Conservation (phyloP, 2,888 invertebrate species). For the Pheosia gnoma region DNA sequence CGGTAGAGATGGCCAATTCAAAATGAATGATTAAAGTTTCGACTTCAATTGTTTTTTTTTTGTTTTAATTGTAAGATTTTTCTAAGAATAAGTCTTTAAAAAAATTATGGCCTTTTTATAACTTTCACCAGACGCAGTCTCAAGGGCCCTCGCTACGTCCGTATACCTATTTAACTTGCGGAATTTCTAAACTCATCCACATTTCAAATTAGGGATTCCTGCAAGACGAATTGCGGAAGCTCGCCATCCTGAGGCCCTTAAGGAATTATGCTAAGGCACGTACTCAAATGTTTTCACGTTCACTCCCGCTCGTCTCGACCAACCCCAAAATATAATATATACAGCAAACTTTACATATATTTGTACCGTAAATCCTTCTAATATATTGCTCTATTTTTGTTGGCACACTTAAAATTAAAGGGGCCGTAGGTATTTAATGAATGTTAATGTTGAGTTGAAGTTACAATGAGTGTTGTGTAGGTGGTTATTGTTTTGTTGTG, state of each 20-base stretch:
- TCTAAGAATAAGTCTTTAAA: no score
- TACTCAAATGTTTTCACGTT: conserved; percentile 81
- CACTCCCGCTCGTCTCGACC: conserved; percentile 74
- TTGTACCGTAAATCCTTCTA: conserved; percentile 83
- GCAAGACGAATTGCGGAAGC: conserved; percentile 81
- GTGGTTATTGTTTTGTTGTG: conserved; percentile 50
- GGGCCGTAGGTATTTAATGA: conserved; percentile 77
- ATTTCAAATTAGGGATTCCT: conserved; percentile 84
- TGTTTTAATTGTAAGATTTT: no score
- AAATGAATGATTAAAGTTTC: no score
- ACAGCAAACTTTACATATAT: conserved; percentile 84
- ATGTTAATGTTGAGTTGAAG: conserved; percentile 76
- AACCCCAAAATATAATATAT: conserved; percentile 83
- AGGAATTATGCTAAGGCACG: conserved; percentile 82
- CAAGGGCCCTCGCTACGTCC: conserved; percentile 1
- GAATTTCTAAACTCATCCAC: conserved; percentile 75
- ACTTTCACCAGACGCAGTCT: not conserved
- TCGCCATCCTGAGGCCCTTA: conserved; percentile 75
- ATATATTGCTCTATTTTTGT: conserved; percentile 84
- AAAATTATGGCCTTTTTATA: not conserved
- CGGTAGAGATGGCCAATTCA: no score
- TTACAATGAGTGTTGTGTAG: conserved; percentile 66
- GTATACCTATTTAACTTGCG: conserved; percentile 47
- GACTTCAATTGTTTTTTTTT: no score
- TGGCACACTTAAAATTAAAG: conserved; percentile 76